phyloP scores from a whole-genome alignment of 2,113 vertebrate species.

The Gobiocypris rarus region DNA sequence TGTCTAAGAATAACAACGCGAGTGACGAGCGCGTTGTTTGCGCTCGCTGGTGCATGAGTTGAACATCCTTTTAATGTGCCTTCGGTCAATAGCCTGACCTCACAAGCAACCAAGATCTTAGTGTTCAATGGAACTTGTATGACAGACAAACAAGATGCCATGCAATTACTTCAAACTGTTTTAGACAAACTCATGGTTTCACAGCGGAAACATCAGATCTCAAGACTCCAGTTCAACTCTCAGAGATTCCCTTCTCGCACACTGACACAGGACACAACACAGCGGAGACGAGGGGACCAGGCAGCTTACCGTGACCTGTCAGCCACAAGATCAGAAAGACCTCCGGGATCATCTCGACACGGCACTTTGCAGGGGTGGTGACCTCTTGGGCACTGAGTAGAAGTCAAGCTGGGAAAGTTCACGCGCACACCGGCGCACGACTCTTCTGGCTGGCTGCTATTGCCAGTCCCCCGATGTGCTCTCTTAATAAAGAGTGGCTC shows the following conservation, averaged over 20 bases:
- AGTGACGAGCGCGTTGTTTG: not conserved
- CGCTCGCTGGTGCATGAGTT: not conserved
- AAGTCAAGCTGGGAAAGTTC: constrained; percentile 67
- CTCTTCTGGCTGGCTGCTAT: constrained; percentile 41
- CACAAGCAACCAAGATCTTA: not conserved
- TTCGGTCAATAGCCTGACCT: constrained; percentile 1
- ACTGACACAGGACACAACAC: constrained; percentile 29
- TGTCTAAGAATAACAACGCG: constrained; percentile 12
- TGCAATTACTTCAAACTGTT: not conserved
- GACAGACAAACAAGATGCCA: constrained; percentile 14
- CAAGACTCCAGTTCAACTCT: not conserved
- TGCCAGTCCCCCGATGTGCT: constrained; percentile 49
- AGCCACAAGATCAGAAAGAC: constrained; percentile 73
- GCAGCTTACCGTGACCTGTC: constrained; percentile 75
- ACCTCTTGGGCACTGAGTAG: constrained; percentile 66
- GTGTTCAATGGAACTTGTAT: not conserved
- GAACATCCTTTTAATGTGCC: not conserved
- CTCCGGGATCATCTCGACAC: constrained; percentile 69
- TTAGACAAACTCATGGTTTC: not conserved
- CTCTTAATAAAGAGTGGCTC: constrained; percentile 26
- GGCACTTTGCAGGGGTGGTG: constrained; percentile 52
- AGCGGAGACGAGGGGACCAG: constrained; percentile 7
- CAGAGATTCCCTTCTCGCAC: not conserved
- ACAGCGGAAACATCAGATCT: not conserved
- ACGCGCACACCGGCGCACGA: constrained; percentile 56